Evolutionary conservation across 2,888 invertebrate genomes (phyloP).

Genomic region (Callimorpha dominula): DNA sequence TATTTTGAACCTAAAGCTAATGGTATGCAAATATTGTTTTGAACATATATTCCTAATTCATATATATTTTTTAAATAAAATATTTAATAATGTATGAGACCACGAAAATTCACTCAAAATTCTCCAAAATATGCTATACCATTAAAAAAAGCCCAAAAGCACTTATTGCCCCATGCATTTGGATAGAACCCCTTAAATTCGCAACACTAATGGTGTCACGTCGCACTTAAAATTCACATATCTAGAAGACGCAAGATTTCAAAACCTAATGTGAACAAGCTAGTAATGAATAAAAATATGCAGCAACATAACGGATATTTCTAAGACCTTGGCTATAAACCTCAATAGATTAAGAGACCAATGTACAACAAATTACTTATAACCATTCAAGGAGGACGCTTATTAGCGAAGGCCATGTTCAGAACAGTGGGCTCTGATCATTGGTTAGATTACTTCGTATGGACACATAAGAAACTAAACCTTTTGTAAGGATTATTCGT

Average conservation of each 20-base stretch:
- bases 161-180: neutral
- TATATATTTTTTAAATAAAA: too few species aligned
- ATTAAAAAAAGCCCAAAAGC: neutral
- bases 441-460: neutral
- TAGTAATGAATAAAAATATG: neutral
- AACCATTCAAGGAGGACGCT: conserved; percentile 4
- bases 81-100: too few species aligned
- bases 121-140: neutral
- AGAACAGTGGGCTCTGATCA: neutral
- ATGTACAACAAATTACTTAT: neutral
- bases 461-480: neutral
- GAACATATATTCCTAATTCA: too few species aligned
- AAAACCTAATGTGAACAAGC: too few species aligned
- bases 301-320: neutral
- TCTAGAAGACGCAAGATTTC: neutral
- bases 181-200: neutral
- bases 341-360: neutral
- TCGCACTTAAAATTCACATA: neutral
- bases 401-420: conserved; percentile 3
- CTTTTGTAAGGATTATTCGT: neutral
- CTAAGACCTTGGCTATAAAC: neutral
- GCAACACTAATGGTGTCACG: neutral
- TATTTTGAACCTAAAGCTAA: too few species aligned
- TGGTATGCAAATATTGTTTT: too few species aligned
- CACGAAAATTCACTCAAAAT: neutral